phyloP scores from a whole-genome alignment of 2,888 invertebrate genomes.

The Drosophila maculinotata region DNA sequence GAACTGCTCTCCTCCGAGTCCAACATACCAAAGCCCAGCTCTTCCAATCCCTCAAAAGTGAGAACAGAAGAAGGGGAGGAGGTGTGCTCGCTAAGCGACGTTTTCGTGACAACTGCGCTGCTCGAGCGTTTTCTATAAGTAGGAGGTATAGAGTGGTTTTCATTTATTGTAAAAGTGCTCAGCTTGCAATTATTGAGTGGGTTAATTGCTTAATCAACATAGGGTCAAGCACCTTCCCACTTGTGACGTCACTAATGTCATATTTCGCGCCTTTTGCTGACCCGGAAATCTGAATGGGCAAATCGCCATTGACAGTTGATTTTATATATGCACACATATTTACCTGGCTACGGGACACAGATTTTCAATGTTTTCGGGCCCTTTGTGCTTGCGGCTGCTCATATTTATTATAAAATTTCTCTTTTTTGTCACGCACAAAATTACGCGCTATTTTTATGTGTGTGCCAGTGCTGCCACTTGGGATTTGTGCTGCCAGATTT shows the following conservation, averaged over 20 bases:
- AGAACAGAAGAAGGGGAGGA: conserved; percentile 70
- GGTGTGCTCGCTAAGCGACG: conserved; percentile 64
- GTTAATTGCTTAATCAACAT: conserved; percentile 52
- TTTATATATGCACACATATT: conserved; percentile 26
- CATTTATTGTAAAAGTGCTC: conserved; percentile 42
- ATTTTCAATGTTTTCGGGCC: conserved; percentile 83
- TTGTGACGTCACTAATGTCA: conserved; percentile 61
- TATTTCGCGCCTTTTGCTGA: conserved; percentile 62
- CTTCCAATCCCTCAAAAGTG: conserved; percentile 82
- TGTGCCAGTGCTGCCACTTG: conserved; percentile 37
- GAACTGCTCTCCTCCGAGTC: conserved; percentile 86
- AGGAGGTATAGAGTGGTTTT: not conserved
- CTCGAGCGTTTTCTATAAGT: conserved; percentile 78
- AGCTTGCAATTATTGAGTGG: conserved; percentile 21
- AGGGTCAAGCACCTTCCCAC: conserved; percentile 75
- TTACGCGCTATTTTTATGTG: conserved; percentile 67
- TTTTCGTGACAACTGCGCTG: conserved; percentile 62
- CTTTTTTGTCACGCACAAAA: conserved; percentile 59
- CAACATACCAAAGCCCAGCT: conserved; percentile 88
- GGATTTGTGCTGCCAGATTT: conserved; percentile 29
- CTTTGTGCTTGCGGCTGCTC: conserved; percentile 78
- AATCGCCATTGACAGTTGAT: not conserved
- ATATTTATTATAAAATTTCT: conserved; percentile 67
- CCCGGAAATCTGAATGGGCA: conserved; percentile 5
- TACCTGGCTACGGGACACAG: conserved; percentile 83